A percentile compares a stretch with the other conserved stretches of the same genome.
Conservation (phyloP, 2,797 vertebrate genomes). For the Enteromius paludinosus region DNA sequence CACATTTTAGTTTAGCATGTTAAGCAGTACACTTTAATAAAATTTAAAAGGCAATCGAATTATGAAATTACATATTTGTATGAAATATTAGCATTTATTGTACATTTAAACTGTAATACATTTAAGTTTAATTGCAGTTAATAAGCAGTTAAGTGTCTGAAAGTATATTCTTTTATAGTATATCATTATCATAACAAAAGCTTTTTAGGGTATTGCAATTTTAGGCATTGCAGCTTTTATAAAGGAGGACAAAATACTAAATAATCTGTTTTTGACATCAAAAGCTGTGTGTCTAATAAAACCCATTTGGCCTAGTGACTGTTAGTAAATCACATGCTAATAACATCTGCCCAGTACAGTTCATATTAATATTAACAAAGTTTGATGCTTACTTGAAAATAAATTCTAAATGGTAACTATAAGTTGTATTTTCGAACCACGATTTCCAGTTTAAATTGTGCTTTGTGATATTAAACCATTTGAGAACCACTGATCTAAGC, state of each 20-base stretch:
- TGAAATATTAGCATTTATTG: background rate
- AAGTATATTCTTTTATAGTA: background rate
- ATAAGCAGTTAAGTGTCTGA: background rate
- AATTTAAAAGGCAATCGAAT: background rate
- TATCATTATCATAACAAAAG: background rate
- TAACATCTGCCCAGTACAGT: background rate
- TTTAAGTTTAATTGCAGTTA: background rate
- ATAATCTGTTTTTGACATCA: background rate
- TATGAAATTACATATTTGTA: background rate
- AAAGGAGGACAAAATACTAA: background rate
- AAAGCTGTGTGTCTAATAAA: background rate
- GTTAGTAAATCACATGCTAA: background rate
- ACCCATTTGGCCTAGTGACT: background rate
- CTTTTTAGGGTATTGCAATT: background rate
- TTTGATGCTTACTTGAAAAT: no score
- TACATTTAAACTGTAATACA: background rate
- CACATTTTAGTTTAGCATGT: no score
- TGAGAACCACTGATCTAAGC: conserved; percentile 27
- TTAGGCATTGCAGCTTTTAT: no score
- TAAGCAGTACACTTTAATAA: background rate
- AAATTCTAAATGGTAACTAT: background rate
- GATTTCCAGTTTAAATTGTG: background rate
- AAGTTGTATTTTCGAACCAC: background rate
- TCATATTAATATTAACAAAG: background rate
- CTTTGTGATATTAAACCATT: background rate